Evolutionary conservation across 2,797 vertebrate genomes (phyloP), one percentile per base, ranked within the genome.

Genomic region (Gymnothorax reevesii): DNA sequence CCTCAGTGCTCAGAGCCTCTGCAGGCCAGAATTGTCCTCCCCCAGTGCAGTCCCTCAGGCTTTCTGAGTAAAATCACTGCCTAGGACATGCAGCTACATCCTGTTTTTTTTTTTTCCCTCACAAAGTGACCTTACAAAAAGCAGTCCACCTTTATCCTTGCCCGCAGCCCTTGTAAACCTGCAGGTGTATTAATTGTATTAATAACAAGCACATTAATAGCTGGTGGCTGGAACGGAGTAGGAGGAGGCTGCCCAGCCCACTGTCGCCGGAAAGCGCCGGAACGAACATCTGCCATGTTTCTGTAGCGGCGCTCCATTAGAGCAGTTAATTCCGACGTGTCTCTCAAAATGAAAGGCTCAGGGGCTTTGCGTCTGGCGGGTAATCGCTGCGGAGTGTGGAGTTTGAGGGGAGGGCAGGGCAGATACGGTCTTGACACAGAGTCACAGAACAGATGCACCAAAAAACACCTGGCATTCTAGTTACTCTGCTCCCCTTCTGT

Each of bases 291-390:
- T 54, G 75, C 49, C 49, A 54, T 8, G 20, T 49, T 79, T n/a
- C 52, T 80, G 89, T 89, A 90, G 91, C 87, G 92, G 91, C 84
- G 84, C 84, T 89, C 89, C 92, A 91, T 94, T 92, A 92, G 87
- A 42, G 77, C 80, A 88, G 88, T 91, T 89, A 90, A 91, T 91
- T 92, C 86, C 87, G 57, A 75, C 86, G 88, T 86, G 87, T 91
- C 86, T 87, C 75, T 88, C 60, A 8, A 87, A 73, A 88, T 92
- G 91, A 91, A 89, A 86, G 80, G 84, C 86, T 86, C 87, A 77
- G 80, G 66, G 84, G 87, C 20, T 71, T 60, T 75, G 12, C 57
- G 62, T 85, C 73, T 85, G 84, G 33, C 2, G 71, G 27, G 55
- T 85, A 64, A 89, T 83, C 84, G 79, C 66, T 83, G 86, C 75